Evolutionary conservation across 2,888 invertebrate species (phyloP).

Genomic region (Psylliodes chrysocephalus): DNA sequence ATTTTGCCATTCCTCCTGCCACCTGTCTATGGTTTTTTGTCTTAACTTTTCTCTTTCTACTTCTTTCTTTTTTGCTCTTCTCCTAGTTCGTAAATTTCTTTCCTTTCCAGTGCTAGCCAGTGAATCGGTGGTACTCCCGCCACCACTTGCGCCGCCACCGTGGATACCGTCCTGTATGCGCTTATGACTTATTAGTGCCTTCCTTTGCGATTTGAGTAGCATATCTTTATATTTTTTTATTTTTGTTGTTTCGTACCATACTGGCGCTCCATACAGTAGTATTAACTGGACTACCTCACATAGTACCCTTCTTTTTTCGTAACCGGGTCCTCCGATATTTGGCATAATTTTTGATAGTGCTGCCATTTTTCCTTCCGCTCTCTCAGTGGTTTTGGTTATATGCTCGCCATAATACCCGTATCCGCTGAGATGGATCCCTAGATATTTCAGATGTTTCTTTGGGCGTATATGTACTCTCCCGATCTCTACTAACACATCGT

Average conservation of each 20-base stretch:
- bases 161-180: background rate
- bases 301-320: background rate
- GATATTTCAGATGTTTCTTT: too few species aligned
- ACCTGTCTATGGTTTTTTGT: too few species aligned
- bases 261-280: background rate
- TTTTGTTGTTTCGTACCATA: too few species aligned
- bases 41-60: too few species aligned
- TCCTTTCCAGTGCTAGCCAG: too few species aligned
- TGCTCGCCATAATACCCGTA: background rate
- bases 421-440: background rate
- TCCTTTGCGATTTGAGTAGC: background rate
- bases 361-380: too few species aligned
- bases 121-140: too few species aligned
- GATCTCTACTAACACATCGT: background rate
- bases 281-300: background rate
- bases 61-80: background rate
- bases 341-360: constrained; percentile 18
- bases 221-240: too few species aligned
- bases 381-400: background rate
- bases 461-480: background rate
- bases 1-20: constrained; percentile 11
- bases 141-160: background rate
- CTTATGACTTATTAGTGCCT: background rate
- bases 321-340: constrained; percentile 6
- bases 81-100: background rate